These are phyloP conservation scores for Odontomyia ornata DNA, from an alignment of 2,888 invertebrate genomes.

Conservation along the genomic window DNA sequence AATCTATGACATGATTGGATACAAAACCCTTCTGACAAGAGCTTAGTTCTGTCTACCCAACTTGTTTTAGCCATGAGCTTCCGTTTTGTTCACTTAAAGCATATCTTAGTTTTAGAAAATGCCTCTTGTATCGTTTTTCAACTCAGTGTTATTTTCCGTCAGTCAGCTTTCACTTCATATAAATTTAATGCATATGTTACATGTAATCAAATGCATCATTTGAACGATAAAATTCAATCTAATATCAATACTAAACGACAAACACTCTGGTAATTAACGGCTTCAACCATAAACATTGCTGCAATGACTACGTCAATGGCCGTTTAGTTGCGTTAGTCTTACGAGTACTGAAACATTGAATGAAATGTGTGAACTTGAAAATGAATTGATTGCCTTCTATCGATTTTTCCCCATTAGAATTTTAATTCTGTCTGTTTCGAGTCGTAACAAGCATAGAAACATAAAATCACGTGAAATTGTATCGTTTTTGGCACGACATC, in stretches of 20 bases:
- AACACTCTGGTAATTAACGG: neutral
- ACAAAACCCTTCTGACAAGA: too few species aligned
- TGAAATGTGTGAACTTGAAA: neutral
- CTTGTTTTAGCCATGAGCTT: too few species aligned
- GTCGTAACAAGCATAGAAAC: neutral
- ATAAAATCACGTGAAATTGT: neutral
- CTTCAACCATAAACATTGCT: neutral
- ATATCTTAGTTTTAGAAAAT: too few species aligned
- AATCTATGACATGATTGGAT: too few species aligned
- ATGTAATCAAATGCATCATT: too few species aligned
- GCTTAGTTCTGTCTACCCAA: too few species aligned
- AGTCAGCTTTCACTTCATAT: too few species aligned
- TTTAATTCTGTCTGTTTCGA: neutral
- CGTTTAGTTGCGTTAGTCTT: neutral
- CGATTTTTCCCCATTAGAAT: neutral
- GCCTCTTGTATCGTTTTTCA: too few species aligned
- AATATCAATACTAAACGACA: neutral
- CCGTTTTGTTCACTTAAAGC: too few species aligned
- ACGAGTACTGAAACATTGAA: conserved; percentile 2
- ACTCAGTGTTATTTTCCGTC: too few species aligned
- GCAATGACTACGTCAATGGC: neutral
- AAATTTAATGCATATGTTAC: too few species aligned
- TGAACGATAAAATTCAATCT: neutral
- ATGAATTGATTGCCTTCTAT: neutral
- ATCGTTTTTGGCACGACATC: neutral